phyloP scores from a whole-genome alignment of 2,113 vertebrate species.

The Orycteropus afer region DNA sequence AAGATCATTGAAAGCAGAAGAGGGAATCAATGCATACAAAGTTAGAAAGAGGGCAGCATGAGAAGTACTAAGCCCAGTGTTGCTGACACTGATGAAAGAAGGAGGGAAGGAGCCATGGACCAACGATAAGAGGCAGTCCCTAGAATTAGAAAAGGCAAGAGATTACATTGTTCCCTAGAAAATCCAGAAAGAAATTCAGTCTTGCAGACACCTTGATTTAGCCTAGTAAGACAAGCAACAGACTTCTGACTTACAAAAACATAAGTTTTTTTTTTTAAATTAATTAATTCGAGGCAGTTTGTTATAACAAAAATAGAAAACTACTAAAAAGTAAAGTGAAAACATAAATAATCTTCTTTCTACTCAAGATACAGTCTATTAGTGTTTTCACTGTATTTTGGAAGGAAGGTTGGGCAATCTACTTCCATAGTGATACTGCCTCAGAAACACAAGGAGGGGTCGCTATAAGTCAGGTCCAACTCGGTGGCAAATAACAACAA shows the following conservation, averaged over 20 bases:
- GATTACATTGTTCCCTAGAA: not conserved
- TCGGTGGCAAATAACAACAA: no score
- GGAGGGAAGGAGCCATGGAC: not conserved
- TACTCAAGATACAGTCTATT: not conserved
- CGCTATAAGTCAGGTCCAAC: no score
- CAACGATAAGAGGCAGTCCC: not conserved
- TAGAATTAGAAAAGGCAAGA: not conserved
- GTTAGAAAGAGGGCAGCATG: not conserved
- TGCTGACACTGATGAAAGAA: not conserved
- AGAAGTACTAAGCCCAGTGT: not conserved
- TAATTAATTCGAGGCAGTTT: not conserved
- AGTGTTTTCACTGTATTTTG: not conserved
- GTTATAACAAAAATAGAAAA: not conserved
- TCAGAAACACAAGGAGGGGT: no score
- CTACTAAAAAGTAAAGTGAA: not conserved
- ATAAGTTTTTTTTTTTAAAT: not conserved
- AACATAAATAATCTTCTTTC: not conserved
- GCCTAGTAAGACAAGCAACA: not conserved
- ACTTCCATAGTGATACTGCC: no score
- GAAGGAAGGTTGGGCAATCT: no score
- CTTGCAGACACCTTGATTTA: not conserved
- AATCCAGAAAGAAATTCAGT: not conserved
- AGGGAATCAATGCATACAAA: not conserved
- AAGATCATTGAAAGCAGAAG: not conserved
- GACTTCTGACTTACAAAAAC: not conserved